Conservation (phyloP, 2,797 vertebrate species). For the Arremon aurantiirostris region DNA sequence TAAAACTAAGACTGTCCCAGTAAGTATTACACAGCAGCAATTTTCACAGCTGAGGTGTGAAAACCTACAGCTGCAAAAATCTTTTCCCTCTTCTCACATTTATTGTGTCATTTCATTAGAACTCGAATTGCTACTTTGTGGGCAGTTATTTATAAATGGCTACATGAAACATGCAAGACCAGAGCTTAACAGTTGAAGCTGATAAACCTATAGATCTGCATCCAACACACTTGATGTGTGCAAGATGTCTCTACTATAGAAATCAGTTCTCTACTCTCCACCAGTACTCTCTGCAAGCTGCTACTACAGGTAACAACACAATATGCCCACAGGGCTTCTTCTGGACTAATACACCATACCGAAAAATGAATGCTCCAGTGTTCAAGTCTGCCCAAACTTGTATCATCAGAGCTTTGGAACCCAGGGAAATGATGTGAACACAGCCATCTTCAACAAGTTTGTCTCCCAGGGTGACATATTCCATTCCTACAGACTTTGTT, state of each 20-base stretch:
- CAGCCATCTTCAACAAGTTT: constrained; percentile 83
- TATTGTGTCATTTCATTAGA: neutral
- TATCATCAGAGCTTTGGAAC: constrained; percentile 95
- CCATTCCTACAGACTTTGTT: constrained; percentile 64
- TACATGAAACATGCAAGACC: neutral
- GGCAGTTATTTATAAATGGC: neutral
- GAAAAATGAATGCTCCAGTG: constrained; percentile 86
- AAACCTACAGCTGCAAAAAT: neutral
- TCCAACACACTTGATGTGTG: neutral
- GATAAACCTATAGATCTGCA: neutral
- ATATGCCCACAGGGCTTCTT: neutral
- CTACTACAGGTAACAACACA: neutral
- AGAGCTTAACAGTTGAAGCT: neutral
- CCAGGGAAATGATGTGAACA: constrained; percentile 91
- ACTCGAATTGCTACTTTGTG: neutral
- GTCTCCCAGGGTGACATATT: constrained; percentile 69
- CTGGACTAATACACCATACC: constrained; percentile 73
- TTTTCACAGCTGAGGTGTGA: neutral
- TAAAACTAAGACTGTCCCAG: neutral
- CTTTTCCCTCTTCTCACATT: neutral
- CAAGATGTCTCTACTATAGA: neutral
- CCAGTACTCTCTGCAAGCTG: neutral
- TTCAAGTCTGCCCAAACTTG: constrained; percentile 94
- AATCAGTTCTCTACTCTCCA: neutral
- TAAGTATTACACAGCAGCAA: neutral